phyloP scores from a whole-genome alignment of 2,797 vertebrate species.

The Chiloscyllium punctatum region DNA sequence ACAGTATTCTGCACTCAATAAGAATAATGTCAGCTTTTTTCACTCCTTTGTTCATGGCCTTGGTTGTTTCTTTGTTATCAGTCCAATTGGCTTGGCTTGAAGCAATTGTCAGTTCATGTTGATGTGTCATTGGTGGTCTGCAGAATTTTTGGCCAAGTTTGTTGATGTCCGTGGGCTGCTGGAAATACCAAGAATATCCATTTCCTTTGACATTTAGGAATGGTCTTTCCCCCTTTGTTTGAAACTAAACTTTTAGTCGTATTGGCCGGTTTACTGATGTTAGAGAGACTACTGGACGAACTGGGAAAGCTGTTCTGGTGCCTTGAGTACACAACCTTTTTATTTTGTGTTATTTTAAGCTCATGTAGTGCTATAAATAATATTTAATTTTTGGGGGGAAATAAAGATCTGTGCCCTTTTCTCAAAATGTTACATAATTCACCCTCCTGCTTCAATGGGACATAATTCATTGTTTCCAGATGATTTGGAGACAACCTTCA shows the following conservation, averaged over 20 bases:
- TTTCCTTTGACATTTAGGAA: neutral
- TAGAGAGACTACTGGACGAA: neutral
- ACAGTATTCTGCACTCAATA: neutral
- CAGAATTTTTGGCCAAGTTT: neutral
- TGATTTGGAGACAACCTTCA: neutral
- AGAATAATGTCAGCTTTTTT: neutral
- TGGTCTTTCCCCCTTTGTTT: neutral
- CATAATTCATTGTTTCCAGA: too few relatives aligned
- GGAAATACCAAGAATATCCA: neutral
- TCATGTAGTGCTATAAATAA: neutral
- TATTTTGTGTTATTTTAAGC: neutral
- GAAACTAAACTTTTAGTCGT: neutral
- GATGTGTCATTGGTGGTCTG: neutral
- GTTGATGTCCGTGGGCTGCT: neutral
- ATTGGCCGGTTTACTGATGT: neutral
- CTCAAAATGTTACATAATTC: neutral
- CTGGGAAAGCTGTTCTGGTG: neutral
- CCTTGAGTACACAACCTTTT: neutral
- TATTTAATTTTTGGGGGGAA: neutral
- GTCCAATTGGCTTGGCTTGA: neutral
- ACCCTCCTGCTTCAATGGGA: neutral
- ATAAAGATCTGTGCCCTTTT: neutral
- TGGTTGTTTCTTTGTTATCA: neutral
- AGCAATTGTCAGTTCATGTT: neutral
- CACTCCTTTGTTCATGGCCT: neutral